Evolutionary conservation across 2,797 vertebrate species (phyloP), one percentile per base, ranked within the genome.

Genomic region (Poeciliopsis infans): DNA sequence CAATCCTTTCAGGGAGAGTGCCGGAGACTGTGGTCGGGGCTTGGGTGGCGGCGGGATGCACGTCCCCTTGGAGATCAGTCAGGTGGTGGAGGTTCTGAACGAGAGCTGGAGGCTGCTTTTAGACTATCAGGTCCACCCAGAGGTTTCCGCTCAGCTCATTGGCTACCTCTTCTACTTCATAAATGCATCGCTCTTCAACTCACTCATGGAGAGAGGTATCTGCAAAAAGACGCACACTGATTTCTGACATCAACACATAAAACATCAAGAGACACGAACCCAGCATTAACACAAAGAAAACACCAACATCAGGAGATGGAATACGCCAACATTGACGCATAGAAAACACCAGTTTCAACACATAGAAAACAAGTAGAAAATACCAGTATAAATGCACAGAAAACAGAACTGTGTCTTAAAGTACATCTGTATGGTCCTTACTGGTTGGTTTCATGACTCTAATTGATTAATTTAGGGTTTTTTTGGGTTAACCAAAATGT

Each of bases 131-230:
- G 88, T 96, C 74, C 96, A 96, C 75, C 89, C 89, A 0, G 95
- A 96, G 55, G 93, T 97, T 70, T 93, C 89, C 33, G 91, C 93
- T 0, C 96, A 97, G 88, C 94, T 97, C 71, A 85, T 96, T 10
- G 93, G 94, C 71, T 97, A 96, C 87, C 91, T 97, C 78, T 95
- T 96, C 93, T 97, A 96, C 90, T 97, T 97, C 88, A 92, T 95
- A 92, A 96, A 96, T 1, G 95, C 96, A 5, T 96, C 96, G 0
- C 95, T 96, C 77, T 95, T 96, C 94, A 97, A 97, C 87, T 90
- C 92, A 0, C 93, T 97, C 66, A 96, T 97, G 96, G 96, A 97
- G 86, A 94, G 93, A 96, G 96, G 96, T 94, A 92, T 28, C 33
- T 16, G 33, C 66, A 72, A 3, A 5, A 59, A 23, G 12, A 8